These are phyloP conservation scores for Pristionchus maxplancki DNA, from an alignment of 2,888 invertebrate species.

Conservation along the genomic window DNA sequence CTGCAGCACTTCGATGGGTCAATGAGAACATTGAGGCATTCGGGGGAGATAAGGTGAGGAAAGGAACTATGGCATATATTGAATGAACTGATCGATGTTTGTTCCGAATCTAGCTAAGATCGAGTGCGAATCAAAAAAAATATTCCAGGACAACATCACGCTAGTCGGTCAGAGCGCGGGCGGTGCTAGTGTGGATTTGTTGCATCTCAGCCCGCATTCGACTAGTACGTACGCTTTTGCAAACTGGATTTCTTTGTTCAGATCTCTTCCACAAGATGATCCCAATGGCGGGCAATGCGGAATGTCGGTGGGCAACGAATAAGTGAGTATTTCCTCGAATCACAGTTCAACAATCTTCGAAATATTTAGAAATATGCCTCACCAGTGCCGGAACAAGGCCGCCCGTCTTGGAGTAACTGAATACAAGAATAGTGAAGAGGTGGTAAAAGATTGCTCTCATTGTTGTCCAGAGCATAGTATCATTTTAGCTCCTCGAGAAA, in stretches of 20 bases:
- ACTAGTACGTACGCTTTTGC: too few species aligned
- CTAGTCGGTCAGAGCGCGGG: slow-evolving; percentile 29
- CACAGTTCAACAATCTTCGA: not conserved
- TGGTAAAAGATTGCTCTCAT: not conserved
- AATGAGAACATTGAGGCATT: slow-evolving; percentile 1
- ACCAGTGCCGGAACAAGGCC: not conserved
- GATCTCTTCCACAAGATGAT: slow-evolving; percentile 39
- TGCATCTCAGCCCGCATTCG: slow-evolving; percentile 34
- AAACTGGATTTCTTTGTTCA: too few species aligned
- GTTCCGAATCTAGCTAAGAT: not conserved
- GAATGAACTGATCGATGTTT: not conserved
- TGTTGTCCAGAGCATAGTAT: not conserved
- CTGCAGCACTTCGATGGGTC: slow-evolving; percentile 62
- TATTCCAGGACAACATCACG: slow-evolving; percentile 11
- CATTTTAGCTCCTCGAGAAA: slow-evolving; percentile 18
- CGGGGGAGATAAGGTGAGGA: slow-evolving; percentile 29
- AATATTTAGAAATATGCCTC: not conserved
- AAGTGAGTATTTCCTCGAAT: slow-evolving; percentile 57
- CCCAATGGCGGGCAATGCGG: not conserved
- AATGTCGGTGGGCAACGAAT: slow-evolving; percentile 52
- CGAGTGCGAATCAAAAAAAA: not conserved
- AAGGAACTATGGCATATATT: too few species aligned
- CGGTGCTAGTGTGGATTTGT: not conserved
- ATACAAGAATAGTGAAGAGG: slow-evolving; percentile 5
- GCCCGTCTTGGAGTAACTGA: not conserved